A percentile compares a stretch with the other conserved stretches of the same genome.
Conservation (phyloP, 2,113 vertebrate genomes). For the Rousettus leschenaultii region DNA sequence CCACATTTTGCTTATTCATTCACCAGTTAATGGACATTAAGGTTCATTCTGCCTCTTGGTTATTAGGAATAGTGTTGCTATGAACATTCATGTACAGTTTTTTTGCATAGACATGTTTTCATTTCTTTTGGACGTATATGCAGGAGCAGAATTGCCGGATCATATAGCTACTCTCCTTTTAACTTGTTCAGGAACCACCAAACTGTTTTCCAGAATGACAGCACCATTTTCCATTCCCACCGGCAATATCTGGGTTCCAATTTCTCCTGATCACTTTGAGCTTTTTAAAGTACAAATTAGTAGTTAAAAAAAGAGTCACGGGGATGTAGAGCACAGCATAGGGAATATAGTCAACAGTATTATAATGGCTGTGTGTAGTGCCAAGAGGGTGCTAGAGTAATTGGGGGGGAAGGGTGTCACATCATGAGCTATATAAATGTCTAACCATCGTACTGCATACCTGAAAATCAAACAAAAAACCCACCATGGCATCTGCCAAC, state of each 20-base stretch:
- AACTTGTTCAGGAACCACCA: background rate
- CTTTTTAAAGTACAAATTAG: slow-evolving; percentile 43
- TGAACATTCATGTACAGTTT: background rate
- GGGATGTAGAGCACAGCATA: no score
- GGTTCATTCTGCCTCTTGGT: background rate
- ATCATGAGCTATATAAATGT: no score
- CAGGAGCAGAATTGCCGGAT: background rate
- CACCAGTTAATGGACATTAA: background rate
- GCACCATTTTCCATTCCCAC: background rate
- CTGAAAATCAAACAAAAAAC: no score
- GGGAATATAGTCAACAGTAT: no score
- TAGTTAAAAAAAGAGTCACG: no score
- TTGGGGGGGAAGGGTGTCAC: no score
- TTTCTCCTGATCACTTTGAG: background rate
- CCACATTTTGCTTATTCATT: background rate
- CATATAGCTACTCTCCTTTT: background rate
- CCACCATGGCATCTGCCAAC: no score
- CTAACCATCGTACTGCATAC: no score
- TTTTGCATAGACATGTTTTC: background rate
- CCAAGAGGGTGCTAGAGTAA: no score
- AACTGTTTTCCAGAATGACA: background rate
- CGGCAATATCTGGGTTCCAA: background rate
- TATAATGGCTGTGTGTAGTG: no score
- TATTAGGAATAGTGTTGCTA: background rate
- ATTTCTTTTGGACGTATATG: background rate